These are phyloP conservation scores for Magallana gigas DNA, from an alignment of 1,140 invertebrate genomes.

Conservation along the genomic window DNA sequence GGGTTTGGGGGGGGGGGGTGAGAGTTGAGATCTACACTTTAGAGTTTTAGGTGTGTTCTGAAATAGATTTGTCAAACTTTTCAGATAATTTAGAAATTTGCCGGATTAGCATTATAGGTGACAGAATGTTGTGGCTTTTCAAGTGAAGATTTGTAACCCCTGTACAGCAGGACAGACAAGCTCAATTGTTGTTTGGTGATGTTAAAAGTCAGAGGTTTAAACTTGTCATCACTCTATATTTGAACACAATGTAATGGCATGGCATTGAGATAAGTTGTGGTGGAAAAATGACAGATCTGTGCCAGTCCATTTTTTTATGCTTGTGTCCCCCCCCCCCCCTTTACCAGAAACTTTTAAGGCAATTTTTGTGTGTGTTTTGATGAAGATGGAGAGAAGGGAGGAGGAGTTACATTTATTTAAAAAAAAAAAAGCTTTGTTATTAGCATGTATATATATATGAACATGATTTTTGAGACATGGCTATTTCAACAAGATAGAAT, in stretches of 20 bases:
- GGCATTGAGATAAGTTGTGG: neutral
- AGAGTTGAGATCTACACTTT: too few species aligned
- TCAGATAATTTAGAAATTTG: neutral
- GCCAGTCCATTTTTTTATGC: neutral
- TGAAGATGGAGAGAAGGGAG: neutral
- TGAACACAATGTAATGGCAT: neutral
- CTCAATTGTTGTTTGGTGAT: slow-evolving; percentile 3
- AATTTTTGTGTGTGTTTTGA: neutral
- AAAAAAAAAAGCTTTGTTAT: too few species aligned
- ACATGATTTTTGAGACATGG: too few species aligned
- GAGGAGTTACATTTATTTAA: neutral
- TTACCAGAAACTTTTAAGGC: neutral
- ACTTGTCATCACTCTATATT: neutral
- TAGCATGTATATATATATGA: too few species aligned
- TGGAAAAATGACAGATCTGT: neutral
- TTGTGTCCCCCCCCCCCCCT: neutral
- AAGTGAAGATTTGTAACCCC: neutral
- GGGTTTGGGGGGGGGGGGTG: too few species aligned
- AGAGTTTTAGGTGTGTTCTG: neutral
- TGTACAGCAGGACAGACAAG: neutral
- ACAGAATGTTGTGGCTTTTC: neutral
- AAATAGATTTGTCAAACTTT: slow-evolving; percentile 25
- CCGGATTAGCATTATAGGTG: neutral
- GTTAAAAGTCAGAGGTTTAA: slow-evolving; percentile 23
- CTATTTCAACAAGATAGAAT: too few species aligned